Percentiles rank a stretch among this genome's conserved stretches.
These are phyloP conservation scores for Xylocopa sonorina DNA, from an alignment of 1,140 invertebrate genomes.

Conservation along the genomic window DNA sequence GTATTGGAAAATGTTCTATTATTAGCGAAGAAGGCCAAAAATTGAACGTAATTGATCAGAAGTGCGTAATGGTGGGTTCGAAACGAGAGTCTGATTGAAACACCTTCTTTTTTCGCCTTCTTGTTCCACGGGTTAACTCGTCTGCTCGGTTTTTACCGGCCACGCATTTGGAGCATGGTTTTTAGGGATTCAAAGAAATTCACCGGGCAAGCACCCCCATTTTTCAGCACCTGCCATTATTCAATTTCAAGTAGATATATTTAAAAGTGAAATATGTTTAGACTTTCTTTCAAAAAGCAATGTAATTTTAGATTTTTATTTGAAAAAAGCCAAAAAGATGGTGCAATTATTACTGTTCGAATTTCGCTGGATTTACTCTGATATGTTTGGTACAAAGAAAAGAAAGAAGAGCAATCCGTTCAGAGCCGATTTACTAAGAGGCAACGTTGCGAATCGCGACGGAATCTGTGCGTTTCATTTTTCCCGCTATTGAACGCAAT, in stretches of 20 bases:
- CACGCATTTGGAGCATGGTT: slow-evolving; percentile 21
- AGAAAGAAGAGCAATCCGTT: neutral
- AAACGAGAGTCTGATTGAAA: slow-evolving; percentile 20
- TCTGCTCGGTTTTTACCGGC: slow-evolving; percentile 26
- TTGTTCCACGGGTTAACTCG: neutral
- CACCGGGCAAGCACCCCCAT: neutral
- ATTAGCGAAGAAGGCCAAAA: neutral
- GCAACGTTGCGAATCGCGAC: neutral
- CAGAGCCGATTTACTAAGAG: slow-evolving; percentile 5
- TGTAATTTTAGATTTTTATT: too few species aligned
- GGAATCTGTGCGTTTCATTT: slow-evolving; percentile 21
- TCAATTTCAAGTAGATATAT: neutral
- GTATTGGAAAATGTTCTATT: neutral
- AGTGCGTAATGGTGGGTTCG: neutral
- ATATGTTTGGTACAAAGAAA: neutral
- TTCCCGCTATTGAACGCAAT: slow-evolving; percentile 33
- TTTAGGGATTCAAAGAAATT: slow-evolving; percentile 29
- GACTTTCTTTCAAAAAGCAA: too few species aligned
- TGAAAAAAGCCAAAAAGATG: too few species aligned
- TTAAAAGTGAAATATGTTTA: too few species aligned
- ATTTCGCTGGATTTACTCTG: neutral
- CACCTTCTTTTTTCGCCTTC: slow-evolving; percentile 8
- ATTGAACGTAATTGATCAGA: neutral
- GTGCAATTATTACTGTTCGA: too few species aligned
- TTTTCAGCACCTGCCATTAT: neutral